Percentiles rank a stretch among this genome's conserved stretches.
phyloP scores from a whole-genome alignment of 2,888 invertebrate species.

The Temnothorax rugatulus region DNA sequence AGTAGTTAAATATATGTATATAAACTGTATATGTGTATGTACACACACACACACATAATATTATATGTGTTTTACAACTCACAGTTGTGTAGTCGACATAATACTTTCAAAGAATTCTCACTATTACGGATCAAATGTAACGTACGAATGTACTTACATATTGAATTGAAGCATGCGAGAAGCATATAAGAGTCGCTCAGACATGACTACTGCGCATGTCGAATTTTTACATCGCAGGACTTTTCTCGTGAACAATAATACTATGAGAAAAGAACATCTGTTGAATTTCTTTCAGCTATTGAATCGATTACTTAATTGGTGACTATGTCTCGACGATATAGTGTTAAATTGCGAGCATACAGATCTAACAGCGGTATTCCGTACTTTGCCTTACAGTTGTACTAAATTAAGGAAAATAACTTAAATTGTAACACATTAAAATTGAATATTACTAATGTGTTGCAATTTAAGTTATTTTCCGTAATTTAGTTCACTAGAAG shows the following conservation, averaged over 20 bases:
- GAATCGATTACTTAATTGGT: conserved; percentile 18
- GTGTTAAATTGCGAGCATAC: background rate
- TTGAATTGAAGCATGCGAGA: background rate
- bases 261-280: conserved; percentile 11
- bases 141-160: background rate
- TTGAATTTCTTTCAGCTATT: background rate
- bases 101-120: background rate
- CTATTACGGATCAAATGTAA: too few species aligned
- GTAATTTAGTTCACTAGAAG: too few species aligned
- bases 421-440: background rate
- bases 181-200: background rate
- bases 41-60: too few species aligned
- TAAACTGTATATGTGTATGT: too few species aligned
- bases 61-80: background rate
- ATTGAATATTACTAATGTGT: background rate
- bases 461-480: too few species aligned
- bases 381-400: background rate
- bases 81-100: background rate
- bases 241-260: background rate
- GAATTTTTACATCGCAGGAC: background rate
- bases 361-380: background rate
- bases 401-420: background rate
- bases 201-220: background rate
- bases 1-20: too few species aligned
- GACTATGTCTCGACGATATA: background rate